phyloP scores from a whole-genome alignment of 2,113 vertebrate genomes.

The Verasper variegatus region DNA sequence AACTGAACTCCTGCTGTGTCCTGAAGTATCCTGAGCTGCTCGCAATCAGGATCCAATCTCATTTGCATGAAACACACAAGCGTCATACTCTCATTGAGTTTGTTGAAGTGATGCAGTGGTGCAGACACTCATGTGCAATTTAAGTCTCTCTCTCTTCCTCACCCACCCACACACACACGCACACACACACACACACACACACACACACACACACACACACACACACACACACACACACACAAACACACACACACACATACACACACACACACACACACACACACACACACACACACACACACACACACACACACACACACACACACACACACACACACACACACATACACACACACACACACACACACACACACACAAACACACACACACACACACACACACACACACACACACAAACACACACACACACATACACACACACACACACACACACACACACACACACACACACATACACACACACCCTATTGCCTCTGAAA shows the following conservation, averaged over 20 bases:
- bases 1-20: not conserved
- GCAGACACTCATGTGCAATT: not conserved
- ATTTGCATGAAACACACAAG: slow-evolving; percentile 47
- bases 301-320: slow-evolving; percentile 15
- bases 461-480: slow-evolving; percentile 23
- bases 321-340: slow-evolving; percentile 27
- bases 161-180: not conserved
- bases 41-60: slow-evolving; percentile 39
- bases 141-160: not conserved
- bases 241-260: slow-evolving; percentile 21
- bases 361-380: too few relatives aligned
- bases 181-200: too few relatives aligned
- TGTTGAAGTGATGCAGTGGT: slow-evolving; percentile 20
- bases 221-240: not conserved
- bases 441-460: slow-evolving; percentile 12
- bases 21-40: slow-evolving; percentile 28
- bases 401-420: too few relatives aligned
- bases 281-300: slow-evolving; percentile 30
- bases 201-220: too few relatives aligned
- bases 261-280: slow-evolving; percentile 15
- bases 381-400: too few relatives aligned
- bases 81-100: slow-evolving; percentile 34
- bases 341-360: too few relatives aligned
- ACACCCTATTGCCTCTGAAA: slow-evolving; percentile 62
- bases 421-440: too few relatives aligned